These are phyloP conservation scores for Eidolon helvum DNA, from an alignment of 2,113 vertebrate genomes.

Conservation along the genomic window DNA sequence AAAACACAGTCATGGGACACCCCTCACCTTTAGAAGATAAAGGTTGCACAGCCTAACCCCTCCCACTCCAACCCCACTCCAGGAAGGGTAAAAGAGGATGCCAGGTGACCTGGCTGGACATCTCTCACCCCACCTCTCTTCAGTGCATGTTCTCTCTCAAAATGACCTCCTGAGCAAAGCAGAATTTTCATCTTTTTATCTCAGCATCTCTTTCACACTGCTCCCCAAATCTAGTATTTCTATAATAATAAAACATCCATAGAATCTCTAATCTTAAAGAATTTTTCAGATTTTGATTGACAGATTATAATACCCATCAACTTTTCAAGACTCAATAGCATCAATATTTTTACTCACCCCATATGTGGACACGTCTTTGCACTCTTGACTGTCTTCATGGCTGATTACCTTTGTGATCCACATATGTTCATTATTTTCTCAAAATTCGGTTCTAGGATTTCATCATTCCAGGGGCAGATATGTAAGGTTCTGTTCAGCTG, in stretches of 20 bases:
- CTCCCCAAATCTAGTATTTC: background rate
- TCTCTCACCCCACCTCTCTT: background rate
- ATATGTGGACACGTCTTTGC: too few species aligned
- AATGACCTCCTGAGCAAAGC: background rate
- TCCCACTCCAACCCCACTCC: background rate
- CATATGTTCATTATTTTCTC: background rate
- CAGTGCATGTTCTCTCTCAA: background rate
- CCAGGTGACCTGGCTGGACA: background rate
- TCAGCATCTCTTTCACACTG: background rate
- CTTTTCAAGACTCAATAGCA: background rate
- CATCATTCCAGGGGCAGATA: background rate
- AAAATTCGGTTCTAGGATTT: background rate
- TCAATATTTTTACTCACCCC: background rate
- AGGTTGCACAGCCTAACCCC: background rate
- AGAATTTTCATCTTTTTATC: background rate
- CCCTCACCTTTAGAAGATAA: background rate
- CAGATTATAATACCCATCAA: background rate
- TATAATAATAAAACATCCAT: background rate
- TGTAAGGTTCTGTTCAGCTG: background rate
- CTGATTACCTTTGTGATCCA: background rate
- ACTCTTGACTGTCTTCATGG: background rate
- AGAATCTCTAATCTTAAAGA: background rate
- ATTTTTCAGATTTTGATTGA: background rate
- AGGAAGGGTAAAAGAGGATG: background rate
- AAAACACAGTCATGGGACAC: background rate